Evolutionary conservation across 2,888 invertebrate species (phyloP).

Genomic region (Parnassius orleans): DNA sequence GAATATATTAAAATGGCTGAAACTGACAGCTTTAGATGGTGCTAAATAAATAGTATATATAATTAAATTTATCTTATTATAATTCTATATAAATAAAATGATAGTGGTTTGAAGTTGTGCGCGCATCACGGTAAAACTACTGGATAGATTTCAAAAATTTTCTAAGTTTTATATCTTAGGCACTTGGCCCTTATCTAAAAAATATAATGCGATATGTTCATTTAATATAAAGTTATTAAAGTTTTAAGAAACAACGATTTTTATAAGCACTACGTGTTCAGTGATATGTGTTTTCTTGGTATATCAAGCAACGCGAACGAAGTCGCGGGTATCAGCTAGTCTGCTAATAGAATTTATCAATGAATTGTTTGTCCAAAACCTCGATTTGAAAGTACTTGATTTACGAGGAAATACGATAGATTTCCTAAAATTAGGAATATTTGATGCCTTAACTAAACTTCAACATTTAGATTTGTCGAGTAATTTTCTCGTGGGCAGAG

Average conservation of each 20-base stretch:
- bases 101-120: no score
- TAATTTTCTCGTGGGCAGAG: slow-evolving; percentile 45
- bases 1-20: slow-evolving; percentile 38
- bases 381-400: slow-evolving; percentile 48
- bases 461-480: slow-evolving; percentile 49
- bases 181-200: no score
- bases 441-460: slow-evolving; percentile 47
- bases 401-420: slow-evolving; percentile 48
- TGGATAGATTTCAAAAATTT: no score
- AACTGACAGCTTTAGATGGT: slow-evolving; percentile 38
- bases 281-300: no score
- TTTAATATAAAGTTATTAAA: no score
- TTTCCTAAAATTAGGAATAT: slow-evolving; percentile 44
- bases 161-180: no score
- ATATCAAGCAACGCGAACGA: no score
- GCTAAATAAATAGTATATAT: slow-evolving; percentile 38
- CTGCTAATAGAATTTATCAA: slow-evolving; percentile 44
- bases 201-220: no score
- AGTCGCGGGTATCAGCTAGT: not conserved
- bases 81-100: slow-evolving; percentile 32
- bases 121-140: no score
- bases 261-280: no score
- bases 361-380: slow-evolving; percentile 52
- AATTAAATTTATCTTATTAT: slow-evolving; percentile 48
- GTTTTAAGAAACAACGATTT: no score